Conservation (phyloP, 2,797 vertebrate species). For the Cuniculus paca region DNA sequence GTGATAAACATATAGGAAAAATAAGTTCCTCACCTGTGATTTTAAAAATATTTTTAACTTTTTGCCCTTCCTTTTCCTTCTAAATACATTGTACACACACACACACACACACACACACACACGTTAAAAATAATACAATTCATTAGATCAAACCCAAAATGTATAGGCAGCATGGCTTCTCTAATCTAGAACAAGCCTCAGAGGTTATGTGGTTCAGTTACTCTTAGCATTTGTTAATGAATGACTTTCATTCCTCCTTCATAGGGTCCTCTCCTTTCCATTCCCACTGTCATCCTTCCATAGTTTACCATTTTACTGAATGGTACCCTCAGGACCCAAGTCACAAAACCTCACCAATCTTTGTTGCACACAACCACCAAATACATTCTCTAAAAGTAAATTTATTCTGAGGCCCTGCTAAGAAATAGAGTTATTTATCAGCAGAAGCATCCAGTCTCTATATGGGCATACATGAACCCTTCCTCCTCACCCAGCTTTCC, state of each 20-base stretch:
- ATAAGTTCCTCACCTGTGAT: not conserved
- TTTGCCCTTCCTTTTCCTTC: not conserved
- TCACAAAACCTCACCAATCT: not conserved
- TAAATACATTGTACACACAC: not conserved
- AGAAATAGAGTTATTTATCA: not conserved
- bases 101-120: not conserved
- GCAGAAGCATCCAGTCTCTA: no score
- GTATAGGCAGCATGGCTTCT: not conserved
- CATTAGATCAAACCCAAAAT: not conserved
- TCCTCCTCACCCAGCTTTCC: not conserved
- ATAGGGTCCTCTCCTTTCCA: not conserved
- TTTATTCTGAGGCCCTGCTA: not conserved
- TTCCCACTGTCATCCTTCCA: not conserved
- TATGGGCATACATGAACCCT: not conserved
- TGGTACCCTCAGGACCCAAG: not conserved
- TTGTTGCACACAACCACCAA: not conserved
- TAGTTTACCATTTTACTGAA: no score
- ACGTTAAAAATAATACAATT: not conserved
- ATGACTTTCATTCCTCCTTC: not conserved
- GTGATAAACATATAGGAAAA: not conserved
- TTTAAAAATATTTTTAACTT: not conserved
- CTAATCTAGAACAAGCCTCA: not conserved
- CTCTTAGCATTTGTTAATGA: not conserved
- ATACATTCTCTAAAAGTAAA: not conserved
- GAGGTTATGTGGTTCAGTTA: not conserved